Base-by-base conservation (phyloP, 2,113 vertebrate genomes). In the Trematomus loennbergii region DNA sequence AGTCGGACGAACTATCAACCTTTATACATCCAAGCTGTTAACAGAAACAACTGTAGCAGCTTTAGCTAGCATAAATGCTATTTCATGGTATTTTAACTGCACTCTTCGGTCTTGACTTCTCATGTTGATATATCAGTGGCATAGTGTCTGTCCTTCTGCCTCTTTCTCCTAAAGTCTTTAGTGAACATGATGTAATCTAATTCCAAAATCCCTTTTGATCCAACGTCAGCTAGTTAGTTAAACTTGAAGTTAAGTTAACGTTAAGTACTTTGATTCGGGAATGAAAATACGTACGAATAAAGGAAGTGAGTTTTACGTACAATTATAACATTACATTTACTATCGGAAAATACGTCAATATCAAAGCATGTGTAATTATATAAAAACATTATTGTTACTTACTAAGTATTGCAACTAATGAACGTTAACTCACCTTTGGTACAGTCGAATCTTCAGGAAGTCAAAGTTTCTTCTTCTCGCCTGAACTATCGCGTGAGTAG, bases 401-500 rank as follows among this genome's bases (percentile, higher is more conserved):
- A 25, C 1, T n/a, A 18, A 22, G 12, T 13, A 22, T 22, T 13
- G 1, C 2, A 0, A 29, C 0, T 1, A 65, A 33, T 4, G 17
- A 12, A 25, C 0, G 8, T 25, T 9, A 2, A 29, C 55, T 18
- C 43, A 60, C 78, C 55, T 1, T 25, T 0, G 5, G 18, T 15
- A n/a, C 1, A 13, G 9, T 7, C 8, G 7, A 40, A 40, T 2
- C 0, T 12, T 49, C 49, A 62, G 33, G 59, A 76, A 71, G 45
- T 11, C 3, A 5, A 49, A 13, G 15, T 29, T 45, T 75, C 17
- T 58, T 75, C 72, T 75, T 75, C 72, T 65, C 2, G 20, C 0
- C 0, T 15, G 3, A 10, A 1, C 0, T 16, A 5, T 1, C 1
- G 1, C 7, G n/a, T 2, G 43, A 16, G 16, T 1, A 15, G 3